These are phyloP conservation scores for Caenorhabditis uteleia DNA, from an alignment of 2,888 invertebrate genomes.

Conservation along the genomic window DNA sequence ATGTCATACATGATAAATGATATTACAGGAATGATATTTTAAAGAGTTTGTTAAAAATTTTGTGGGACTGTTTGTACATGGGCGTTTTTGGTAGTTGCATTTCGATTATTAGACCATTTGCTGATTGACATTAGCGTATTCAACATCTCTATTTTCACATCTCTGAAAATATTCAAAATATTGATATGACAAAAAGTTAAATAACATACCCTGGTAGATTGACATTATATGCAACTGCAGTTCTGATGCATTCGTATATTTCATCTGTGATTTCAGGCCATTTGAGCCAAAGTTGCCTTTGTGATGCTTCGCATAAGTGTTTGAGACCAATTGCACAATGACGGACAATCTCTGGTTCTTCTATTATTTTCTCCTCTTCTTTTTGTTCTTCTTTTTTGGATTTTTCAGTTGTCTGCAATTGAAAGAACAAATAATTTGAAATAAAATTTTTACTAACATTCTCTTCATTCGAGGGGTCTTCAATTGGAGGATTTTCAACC, in stretches of 20 bases:
- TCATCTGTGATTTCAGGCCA: constrained; percentile 52
- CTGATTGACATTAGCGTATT: constrained; percentile 39
- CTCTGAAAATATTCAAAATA: constrained; percentile 18
- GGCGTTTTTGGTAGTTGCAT: neutral
- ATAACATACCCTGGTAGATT: constrained; percentile 39
- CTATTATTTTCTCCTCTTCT: constrained; percentile 11
- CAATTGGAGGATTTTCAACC: constrained; percentile 1
- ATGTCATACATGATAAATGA: no score
- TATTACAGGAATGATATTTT: no score
- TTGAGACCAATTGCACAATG: constrained; percentile 39
- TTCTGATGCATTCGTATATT: constrained; percentile 50
- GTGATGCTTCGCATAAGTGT: constrained; percentile 37
- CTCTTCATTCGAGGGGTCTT: neutral
- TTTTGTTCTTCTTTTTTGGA: constrained; percentile 1
- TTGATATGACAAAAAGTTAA: neutral
- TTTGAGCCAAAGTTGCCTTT: constrained; percentile 51
- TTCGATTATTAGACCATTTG: constrained; percentile 39
- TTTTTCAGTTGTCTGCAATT: constrained; percentile 7
- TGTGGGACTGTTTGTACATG: neutral
- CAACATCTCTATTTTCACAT: constrained; percentile 36
- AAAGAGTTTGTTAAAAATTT: neutral
- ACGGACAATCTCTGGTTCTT: constrained; percentile 38
- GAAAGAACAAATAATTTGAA: neutral
- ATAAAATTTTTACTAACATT: neutral
- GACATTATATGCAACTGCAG: constrained; percentile 49